phyloP scores from a whole-genome alignment of 2,113 vertebrate genomes.

The Phaethon lepturus region DNA sequence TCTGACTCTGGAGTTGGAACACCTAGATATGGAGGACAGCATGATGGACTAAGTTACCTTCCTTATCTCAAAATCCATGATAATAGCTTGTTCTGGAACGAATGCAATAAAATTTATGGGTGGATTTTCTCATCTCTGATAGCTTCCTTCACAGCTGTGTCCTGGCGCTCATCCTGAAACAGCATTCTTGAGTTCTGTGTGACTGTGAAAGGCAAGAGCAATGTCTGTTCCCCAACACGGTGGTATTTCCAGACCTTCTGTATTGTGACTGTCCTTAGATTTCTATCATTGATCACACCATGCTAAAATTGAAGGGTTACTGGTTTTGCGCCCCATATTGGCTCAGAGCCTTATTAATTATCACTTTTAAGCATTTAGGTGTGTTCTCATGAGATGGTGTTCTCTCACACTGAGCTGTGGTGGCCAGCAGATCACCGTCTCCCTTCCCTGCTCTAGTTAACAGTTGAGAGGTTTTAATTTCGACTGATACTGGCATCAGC shows the following conservation, averaged over 20 bases:
- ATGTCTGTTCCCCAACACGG: neutral
- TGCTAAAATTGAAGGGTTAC: neutral
- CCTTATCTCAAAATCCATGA: neutral
- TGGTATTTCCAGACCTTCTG: neutral
- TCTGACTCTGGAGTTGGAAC: neutral
- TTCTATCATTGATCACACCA: neutral
- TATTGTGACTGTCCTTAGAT: neutral
- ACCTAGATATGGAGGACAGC: neutral
- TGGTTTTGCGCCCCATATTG: neutral
- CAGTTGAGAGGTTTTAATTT: fast-evolving
- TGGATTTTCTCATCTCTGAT: neutral
- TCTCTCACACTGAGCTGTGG: neutral
- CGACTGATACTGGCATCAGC: neutral
- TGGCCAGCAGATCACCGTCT: neutral
- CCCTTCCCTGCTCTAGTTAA: neutral
- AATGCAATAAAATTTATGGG: neutral
- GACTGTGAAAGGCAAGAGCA: neutral
- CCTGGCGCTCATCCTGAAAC: neutral
- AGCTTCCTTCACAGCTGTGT: neutral
- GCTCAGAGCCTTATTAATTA: neutral
- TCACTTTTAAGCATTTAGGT: neutral
- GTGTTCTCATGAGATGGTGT: neutral
- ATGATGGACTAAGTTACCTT: neutral
- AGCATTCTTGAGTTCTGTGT: neutral
- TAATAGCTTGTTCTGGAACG: neutral